These are phyloP conservation scores for Antheraea yamamai DNA, from an alignment of 2,888 invertebrate species.

Conservation along the genomic window DNA sequence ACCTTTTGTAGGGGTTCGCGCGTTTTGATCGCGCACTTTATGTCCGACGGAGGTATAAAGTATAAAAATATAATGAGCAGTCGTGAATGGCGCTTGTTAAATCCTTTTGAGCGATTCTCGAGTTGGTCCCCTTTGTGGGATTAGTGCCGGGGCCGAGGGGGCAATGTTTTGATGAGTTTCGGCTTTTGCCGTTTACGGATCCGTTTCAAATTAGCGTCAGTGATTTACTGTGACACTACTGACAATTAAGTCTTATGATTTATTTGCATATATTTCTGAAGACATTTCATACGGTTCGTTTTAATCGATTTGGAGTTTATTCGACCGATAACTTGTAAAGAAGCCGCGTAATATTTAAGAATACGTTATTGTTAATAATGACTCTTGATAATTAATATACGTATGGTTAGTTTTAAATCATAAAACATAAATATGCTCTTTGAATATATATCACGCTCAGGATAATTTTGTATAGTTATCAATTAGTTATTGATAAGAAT, in stretches of 20 bases:
- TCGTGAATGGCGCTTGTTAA: slow-evolving; percentile 80
- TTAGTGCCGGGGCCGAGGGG: slow-evolving; percentile 59
- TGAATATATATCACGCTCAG: no score
- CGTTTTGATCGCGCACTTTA: slow-evolving; percentile 81
- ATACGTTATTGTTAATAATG: background rate
- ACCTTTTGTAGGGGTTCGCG: slow-evolving; percentile 81
- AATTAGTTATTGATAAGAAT: no score
- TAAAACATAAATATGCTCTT: no score
- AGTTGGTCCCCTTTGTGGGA: slow-evolving; percentile 67
- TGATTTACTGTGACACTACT: slow-evolving; percentile 68
- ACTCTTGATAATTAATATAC: background rate
- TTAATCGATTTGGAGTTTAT: slow-evolving; percentile 24
- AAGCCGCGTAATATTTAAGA: slow-evolving; percentile 6
- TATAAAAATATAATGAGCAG: slow-evolving; percentile 81
- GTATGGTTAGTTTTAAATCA: no score
- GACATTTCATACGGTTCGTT: background rate
- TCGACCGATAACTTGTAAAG: slow-evolving; percentile 19
- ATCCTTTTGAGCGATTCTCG: slow-evolving; percentile 76
- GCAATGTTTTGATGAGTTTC: slow-evolving; percentile 55
- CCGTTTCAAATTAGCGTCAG: slow-evolving; percentile 76
- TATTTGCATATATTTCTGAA: slow-evolving; percentile 39
- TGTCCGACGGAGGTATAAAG: slow-evolving; percentile 74
- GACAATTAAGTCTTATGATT: slow-evolving; percentile 65
- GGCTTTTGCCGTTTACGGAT: slow-evolving; percentile 57
- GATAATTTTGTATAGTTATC: no score